A percentile compares a stretch with the other conserved stretches of the same genome.
These are phyloP conservation scores for Anastrepha obliqua DNA, from an alignment of 1,140 invertebrate species.

Conservation along the genomic window DNA sequence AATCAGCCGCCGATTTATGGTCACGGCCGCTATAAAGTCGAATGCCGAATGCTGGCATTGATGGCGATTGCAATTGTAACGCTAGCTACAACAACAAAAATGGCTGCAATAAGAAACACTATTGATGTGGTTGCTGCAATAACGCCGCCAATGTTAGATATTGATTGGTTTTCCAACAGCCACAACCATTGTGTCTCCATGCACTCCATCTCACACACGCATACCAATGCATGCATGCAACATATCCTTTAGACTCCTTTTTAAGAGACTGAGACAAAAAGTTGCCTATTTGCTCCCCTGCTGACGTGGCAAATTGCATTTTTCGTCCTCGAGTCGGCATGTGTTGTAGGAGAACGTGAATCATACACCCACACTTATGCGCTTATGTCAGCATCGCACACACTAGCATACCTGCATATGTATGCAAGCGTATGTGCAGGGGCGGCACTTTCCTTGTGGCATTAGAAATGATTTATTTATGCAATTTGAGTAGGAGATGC, in stretches of 20 bases:
- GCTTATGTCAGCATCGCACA: background rate
- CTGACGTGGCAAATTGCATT: conserved; percentile 14
- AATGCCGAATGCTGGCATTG: conserved; percentile 18
- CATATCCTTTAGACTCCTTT: background rate
- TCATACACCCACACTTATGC: background rate
- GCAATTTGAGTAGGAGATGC: conserved; percentile 65
- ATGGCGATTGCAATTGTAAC: conserved; percentile 19
- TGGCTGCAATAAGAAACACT: background rate
- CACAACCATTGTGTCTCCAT: background rate
- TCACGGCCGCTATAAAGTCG: conserved; percentile 11
- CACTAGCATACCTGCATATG: background rate
- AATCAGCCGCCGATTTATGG: conserved; percentile 11
- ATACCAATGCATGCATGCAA: background rate
- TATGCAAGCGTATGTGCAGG: background rate
- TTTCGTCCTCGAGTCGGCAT: background rate
- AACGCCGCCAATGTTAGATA: conserved; percentile 22
- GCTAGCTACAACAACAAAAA: background rate
- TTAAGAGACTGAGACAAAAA: background rate
- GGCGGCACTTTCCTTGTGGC: conserved; percentile 71
- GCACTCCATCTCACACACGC: background rate
- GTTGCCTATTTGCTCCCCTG: conserved; percentile 13
- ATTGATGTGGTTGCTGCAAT: conserved; percentile 17
- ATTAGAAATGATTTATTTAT: conserved; percentile 74
- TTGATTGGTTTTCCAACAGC: conserved; percentile 12
- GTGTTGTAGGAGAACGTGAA: background rate